Evolutionary conservation across 2,888 invertebrate species (phyloP).

Genomic region (Hyles lineata): DNA sequence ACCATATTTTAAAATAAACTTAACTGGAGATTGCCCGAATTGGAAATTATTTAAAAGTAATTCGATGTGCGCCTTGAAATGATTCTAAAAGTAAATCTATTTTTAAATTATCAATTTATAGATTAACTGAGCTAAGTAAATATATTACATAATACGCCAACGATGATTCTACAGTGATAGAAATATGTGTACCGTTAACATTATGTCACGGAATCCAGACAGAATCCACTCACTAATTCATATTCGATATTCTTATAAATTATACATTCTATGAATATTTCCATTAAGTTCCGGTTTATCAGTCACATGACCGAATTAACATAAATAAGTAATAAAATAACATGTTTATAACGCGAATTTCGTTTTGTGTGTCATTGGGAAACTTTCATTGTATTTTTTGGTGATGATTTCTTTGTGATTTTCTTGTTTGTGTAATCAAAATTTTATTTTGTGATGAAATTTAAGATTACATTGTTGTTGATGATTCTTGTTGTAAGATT

Average conservation of each 20-base stretch:
- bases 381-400: constrained; percentile 39
- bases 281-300: constrained; percentile 37
- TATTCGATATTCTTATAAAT: constrained; percentile 30
- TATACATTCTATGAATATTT: constrained; percentile 32
- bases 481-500: too few relatives aligned
- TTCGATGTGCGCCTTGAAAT: too few relatives aligned
- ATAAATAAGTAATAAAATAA: constrained; percentile 41
- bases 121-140: not conserved
- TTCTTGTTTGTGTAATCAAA: not conserved
- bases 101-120: too few relatives aligned
- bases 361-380: constrained; percentile 31
- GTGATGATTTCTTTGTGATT: constrained; percentile 7
- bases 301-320: constrained; percentile 41
- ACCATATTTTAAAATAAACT: too few relatives aligned
- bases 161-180: not conserved
- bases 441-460: not conserved
- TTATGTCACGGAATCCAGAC: not conserved
- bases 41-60: too few relatives aligned
- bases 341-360: constrained; percentile 33
- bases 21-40: too few relatives aligned
- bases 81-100: too few relatives aligned
- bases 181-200: not conserved
- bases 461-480: too few relatives aligned
- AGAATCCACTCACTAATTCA: constrained; percentile 11
- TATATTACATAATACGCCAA: not conserved